Evolutionary conservation across 2,797 vertebrate species (phyloP).

Genomic region (Alectoris magna): DNA sequence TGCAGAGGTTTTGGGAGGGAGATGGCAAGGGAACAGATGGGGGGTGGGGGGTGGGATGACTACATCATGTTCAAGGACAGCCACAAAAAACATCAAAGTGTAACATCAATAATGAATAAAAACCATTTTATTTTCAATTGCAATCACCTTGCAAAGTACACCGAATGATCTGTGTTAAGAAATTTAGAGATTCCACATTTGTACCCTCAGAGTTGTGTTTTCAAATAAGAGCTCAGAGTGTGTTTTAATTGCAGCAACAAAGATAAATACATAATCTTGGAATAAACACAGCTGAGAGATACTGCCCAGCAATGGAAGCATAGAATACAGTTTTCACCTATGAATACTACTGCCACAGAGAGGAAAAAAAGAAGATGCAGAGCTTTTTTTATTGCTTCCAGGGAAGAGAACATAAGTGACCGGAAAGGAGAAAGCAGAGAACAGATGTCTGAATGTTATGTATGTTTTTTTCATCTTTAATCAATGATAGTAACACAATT

Average conservation of each 20-base stretch:
- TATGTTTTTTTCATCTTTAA: neutral
- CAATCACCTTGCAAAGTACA: neutral
- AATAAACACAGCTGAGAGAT: neutral
- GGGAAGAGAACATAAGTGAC: neutral
- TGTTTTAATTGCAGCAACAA: neutral
- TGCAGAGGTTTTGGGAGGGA: neutral
- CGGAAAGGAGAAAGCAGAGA: neutral
- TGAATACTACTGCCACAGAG: neutral
- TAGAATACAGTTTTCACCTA: neutral
- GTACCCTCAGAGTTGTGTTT: neutral
- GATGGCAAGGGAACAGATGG: neutral
- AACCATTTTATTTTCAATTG: neutral
- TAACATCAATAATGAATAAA: neutral
- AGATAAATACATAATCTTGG: neutral
- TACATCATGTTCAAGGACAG: neutral
- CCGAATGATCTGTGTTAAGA: neutral
- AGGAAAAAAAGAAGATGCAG: neutral
- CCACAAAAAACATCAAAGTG: neutral
- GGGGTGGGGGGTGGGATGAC: neutral
- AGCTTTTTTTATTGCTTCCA: neutral
- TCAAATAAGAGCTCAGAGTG: neutral
- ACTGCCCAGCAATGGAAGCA: neutral
- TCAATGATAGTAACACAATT: neutral
- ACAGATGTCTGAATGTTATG: neutral
- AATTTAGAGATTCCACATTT: neutral